A percentile compares a stretch with the other conserved stretches of the same genome.
phyloP scores from a whole-genome alignment of 2,888 invertebrate genomes.

The Cremastinae sp. region DNA sequence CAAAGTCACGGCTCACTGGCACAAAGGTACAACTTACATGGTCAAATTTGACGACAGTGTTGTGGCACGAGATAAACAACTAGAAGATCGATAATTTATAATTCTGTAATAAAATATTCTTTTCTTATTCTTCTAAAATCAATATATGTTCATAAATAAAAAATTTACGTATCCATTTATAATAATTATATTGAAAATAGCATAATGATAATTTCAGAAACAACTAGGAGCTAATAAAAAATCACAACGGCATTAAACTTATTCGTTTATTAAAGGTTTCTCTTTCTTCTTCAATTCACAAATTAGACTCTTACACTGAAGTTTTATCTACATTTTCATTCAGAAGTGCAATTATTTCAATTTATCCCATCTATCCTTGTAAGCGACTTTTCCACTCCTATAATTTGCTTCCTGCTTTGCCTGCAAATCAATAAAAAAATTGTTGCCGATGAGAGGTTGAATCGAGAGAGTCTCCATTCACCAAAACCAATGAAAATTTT shows the following conservation, averaged over 20 bases:
- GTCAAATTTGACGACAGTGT: slow-evolving; percentile 98
- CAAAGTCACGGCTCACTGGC: slow-evolving; percentile 99
- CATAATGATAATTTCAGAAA: too few relatives aligned
- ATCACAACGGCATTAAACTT: too few relatives aligned
- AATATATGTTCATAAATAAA: neutral
- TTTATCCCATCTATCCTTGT: slow-evolving; percentile 88
- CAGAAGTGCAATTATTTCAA: slow-evolving; percentile 83
- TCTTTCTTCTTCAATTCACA: slow-evolving; percentile 38
- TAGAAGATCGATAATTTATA: slow-evolving; percentile 89
- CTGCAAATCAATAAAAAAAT: slow-evolving; percentile 68
- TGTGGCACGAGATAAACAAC: slow-evolving; percentile 92
- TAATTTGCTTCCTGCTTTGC: slow-evolving; percentile 82
- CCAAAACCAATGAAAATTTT: too few relatives aligned
- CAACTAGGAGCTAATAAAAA: too few relatives aligned
- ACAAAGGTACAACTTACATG: slow-evolving; percentile 99
- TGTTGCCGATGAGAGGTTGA: too few relatives aligned
- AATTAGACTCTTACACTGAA: slow-evolving; percentile 47
- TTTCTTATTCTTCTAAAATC: too few relatives aligned
- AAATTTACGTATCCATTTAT: neutral
- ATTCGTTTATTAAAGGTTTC: too few relatives aligned
- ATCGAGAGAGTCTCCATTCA: too few relatives aligned
- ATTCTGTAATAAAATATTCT: neutral
- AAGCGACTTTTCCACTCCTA: slow-evolving; percentile 87
- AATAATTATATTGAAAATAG: slow-evolving; percentile 36
- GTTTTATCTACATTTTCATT: slow-evolving; percentile 22